Conservation (phyloP, 2,888 invertebrate genomes). For the Orchesella flavescens region DNA sequence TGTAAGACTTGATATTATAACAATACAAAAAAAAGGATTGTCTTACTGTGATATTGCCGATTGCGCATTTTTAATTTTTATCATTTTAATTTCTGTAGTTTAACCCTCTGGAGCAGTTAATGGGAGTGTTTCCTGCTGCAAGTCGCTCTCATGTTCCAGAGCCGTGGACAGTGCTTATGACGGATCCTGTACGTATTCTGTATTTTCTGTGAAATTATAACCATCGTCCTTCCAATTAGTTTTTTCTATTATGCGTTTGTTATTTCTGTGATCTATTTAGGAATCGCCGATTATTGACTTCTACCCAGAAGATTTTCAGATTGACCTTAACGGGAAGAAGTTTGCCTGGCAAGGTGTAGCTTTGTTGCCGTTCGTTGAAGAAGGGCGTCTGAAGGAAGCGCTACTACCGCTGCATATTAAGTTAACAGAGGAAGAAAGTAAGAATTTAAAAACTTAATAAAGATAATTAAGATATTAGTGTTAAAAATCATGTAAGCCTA, state of each 20-base stretch:
- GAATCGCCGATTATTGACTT: slow-evolving; percentile 97
- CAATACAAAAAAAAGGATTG: too few species aligned
- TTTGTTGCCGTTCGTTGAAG: slow-evolving; percentile 97
- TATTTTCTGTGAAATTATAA: not conserved
- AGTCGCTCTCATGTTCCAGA: slow-evolving; percentile 93
- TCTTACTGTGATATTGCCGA: too few species aligned
- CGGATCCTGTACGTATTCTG: slow-evolving; percentile 82
- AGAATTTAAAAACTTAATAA: slow-evolving; percentile 71
- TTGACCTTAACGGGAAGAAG: slow-evolving; percentile 99
- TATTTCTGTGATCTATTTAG: slow-evolving; percentile 75
- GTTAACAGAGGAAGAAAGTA: slow-evolving; percentile 88
- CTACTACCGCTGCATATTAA: slow-evolving; percentile 85
- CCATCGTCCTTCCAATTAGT: not conserved
- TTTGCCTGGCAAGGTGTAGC: slow-evolving; percentile 99
- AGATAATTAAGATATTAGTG: not conserved
- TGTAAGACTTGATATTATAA: slow-evolving; percentile 81
- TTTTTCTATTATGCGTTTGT: slow-evolving; percentile 2
- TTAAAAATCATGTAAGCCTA: not conserved
- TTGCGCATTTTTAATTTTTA: not conserved
- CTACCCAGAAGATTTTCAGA: slow-evolving; percentile 97
- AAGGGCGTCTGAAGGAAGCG: slow-evolving; percentile 88
- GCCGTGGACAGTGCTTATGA: slow-evolving; percentile 96
- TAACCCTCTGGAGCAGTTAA: slow-evolving; percentile 96
- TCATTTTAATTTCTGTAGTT: slow-evolving; percentile 79
- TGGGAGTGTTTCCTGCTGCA: slow-evolving; percentile 99